Base-by-base conservation (phyloP, 2,888 invertebrate genomes). In the Argyra leucocephala region DNA sequence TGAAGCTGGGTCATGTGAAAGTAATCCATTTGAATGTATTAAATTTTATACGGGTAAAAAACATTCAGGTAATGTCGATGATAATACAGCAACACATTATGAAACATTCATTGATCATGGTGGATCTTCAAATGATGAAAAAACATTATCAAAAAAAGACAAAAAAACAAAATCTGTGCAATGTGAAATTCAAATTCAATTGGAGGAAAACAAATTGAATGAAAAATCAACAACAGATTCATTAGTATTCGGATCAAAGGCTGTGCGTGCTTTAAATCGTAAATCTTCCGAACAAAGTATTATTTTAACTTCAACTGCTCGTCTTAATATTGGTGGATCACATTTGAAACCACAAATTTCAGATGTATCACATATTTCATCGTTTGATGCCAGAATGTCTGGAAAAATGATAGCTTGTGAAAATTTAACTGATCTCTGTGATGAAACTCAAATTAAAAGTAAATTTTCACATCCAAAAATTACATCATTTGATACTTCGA, bases 11-110 rank as follows among this genome's bases (percentile, higher is more conserved):
- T 82, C 82, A 7, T 81, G 80, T 66, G 80, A 80, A 68, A 84
- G 84, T 67, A 85, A 84, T 77, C 86, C 86, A 0, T 84, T 84
- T 75, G 88, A 88, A 58, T 88, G 86, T 72, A 83, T 89, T 26
- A 82, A 86, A 63, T 88, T 87, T 76, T 85, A 84, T 72, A 84
- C 86, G 70, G 80, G 82, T 72, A 81, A 74, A 66, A 79, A 72
- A 0, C 68, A 69, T 63, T 67, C 78, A 48, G 83, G 82, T 48
- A 83, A 82, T 57, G 74, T 73, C 24, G 76, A 76, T 61, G 74
- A 75, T 24, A 64, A 69, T 4, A 72, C 68, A 65, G 74, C 73
- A 57, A 76, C 80, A 3, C 75, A 78, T 61, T 79, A 76, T 62
- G 82, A 81, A 68, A 83, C 83, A 57, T 81, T 83, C 70, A 79